Percentiles rank a stretch among this genome's conserved stretches.
Conservation (phyloP, 1,140 invertebrate genomes). For the Laupala kohalensis region DNA sequence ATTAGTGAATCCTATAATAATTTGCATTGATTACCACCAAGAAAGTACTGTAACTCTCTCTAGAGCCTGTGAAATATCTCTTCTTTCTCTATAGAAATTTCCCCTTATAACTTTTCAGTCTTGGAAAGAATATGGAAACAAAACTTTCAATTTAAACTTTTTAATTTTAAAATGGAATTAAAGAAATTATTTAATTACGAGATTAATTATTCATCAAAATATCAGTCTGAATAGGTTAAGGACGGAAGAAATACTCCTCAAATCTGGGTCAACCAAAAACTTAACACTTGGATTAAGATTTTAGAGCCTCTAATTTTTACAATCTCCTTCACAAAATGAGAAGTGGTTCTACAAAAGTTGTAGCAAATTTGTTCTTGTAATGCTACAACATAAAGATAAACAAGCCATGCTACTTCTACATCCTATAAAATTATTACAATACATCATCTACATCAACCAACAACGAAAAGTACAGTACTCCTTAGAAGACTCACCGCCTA, state of each 20-base stretch:
- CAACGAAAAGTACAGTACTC: not conserved
- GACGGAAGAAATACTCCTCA: slow-evolving; percentile 3
- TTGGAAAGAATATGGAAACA: too few species aligned
- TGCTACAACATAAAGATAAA: not conserved
- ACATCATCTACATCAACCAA: not conserved
- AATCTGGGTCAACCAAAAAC: not conserved
- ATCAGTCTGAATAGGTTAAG: not conserved
- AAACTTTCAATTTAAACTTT: too few species aligned
- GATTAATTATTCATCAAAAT: not conserved
- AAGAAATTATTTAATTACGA: too few species aligned
- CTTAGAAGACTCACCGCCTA: slow-evolving; percentile 2
- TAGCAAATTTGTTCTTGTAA: not conserved
- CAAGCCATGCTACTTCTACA: not conserved
- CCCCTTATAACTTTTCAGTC: too few species aligned
- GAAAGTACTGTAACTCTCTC: too few species aligned
- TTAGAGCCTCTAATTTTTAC: not conserved
- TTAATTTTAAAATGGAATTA: too few species aligned
- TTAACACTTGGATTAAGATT: not conserved
- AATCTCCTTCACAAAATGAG: not conserved
- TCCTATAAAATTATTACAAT: not conserved
- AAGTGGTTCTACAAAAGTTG: not conserved
- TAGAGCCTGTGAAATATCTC: too few species aligned
- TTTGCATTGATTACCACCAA: too few species aligned
- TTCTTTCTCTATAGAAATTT: too few species aligned
- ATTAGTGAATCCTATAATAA: too few species aligned